Base-by-base conservation (phyloP, 2,888 invertebrate species). In the Atethmia centrago region DNA sequence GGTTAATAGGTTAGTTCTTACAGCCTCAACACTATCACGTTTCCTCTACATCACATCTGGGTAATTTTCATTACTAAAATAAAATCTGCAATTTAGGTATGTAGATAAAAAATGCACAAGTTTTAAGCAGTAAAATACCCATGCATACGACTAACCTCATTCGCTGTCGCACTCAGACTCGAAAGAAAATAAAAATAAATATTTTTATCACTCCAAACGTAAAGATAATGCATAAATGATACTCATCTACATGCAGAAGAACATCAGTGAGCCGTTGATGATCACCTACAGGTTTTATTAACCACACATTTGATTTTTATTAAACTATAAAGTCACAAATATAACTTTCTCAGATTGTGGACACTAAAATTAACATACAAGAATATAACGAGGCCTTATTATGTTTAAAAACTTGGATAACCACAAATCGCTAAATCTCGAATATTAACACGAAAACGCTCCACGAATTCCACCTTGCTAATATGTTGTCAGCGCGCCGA, bases 391-490 rank as follows among this genome's bases (percentile, higher is more conserved):
- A 55, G 40, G 14, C 21, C 25, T 64, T n/a, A 42, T 66, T 72
- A 55, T 49, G 36, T n/a, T 51, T 10, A 55, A 68, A 47, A 56
- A 56, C 31, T 47, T 40, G 5, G 10, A 28, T 49, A 62, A 71
- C 49, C 58, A 82, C 49, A 66, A 66, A 66, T 59, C 47, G 69
- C 58, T 65, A 56, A 77, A 77, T 68, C 53, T 77, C 19, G 9
- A 55, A 56, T 61, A 19, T 71, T 59, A 77, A 69, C 63, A 72
- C 58, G 55, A 47, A 59, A 82, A 59, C 67, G 71, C 76, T 65
- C 42, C 70, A 77, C 65, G 68, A 77, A 86, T 79, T 79, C 86
- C 85, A 84, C 70, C 68, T 83, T 45, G 86, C 87, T 85, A 85
- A 84, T 87, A 83, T 74, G 73, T 79, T 79, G 82, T 74, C 76